Evolutionary conservation across 53 echinoderm and acorn worm species (phyloP).

Genomic region (Hippasteria phrygiana): DNA sequence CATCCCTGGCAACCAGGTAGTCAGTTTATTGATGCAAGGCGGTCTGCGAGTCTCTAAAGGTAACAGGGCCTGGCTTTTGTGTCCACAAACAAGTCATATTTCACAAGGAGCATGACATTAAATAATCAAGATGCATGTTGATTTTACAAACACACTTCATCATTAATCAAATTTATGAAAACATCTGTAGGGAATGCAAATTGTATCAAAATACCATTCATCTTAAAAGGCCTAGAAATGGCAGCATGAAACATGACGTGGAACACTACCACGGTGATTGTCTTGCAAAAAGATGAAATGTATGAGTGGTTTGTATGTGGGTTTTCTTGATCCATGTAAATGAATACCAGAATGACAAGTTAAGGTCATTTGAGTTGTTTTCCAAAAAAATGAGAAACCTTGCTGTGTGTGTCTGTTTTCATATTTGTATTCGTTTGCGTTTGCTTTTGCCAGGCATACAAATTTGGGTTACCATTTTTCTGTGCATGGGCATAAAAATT

Average conservation of each 20-base stretch:
- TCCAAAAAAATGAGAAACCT: no score
- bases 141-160: conserved; percentile 20
- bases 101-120: conserved; percentile 41
- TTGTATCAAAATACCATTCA: not conserved
- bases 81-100: conserved; percentile 57
- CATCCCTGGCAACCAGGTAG: conserved; percentile 20
- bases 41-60: conserved; percentile 1
- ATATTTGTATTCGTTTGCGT: no score
- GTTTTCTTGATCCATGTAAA: no score
- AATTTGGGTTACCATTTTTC: no score
- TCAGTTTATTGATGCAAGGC: conserved; percentile 55
- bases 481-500: no score
- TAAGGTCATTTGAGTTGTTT: no score
- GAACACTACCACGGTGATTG: no score
- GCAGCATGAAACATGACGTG: not conserved
- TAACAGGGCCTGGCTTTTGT: conserved; percentile 39
- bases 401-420: no score
- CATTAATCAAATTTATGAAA: conserved; percentile 46
- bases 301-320: not conserved
- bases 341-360: no score
- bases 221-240: not conserved
- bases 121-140: conserved; percentile 16
- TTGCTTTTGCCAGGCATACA: no score
- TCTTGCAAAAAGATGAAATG: no score
- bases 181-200: not conserved